Conservation (phyloP, 1,140 invertebrate species). For the Drosophila sproati region DNA sequence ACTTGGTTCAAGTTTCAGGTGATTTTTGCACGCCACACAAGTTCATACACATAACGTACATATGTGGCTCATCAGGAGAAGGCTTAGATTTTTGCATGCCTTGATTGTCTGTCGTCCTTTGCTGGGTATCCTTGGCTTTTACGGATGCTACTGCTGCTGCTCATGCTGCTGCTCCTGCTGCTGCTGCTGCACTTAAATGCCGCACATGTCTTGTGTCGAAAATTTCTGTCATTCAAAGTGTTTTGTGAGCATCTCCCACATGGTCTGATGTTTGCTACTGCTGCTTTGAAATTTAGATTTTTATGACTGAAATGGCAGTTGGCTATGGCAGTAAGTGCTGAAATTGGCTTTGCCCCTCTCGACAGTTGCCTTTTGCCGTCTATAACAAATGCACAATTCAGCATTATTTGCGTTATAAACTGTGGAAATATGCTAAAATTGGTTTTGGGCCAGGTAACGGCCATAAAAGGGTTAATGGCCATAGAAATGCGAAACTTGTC, state of each 20-base stretch:
- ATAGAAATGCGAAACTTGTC: constrained; percentile 79
- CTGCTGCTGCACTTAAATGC: constrained; percentile 72
- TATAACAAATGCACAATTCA: constrained; percentile 79
- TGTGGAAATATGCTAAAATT: constrained; percentile 74
- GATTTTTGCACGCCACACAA: constrained; percentile 58
- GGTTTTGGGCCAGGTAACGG: constrained; percentile 44
- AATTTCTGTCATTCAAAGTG: constrained; percentile 77
- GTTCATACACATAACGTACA: constrained; percentile 16
- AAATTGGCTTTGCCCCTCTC: constrained; percentile 61
- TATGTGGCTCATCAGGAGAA: constrained; percentile 53
- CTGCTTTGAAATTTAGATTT: constrained; percentile 82
- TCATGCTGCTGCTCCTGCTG: constrained; percentile 16
- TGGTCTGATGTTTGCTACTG: constrained; percentile 37
- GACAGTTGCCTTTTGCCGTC: constrained; percentile 54
- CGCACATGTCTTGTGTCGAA: constrained; percentile 74
- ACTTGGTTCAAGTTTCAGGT: constrained; percentile 60
- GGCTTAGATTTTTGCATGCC: constrained; percentile 79
- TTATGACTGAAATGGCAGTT: constrained; percentile 56
- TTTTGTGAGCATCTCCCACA: constrained; percentile 44
- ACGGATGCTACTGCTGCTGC: constrained; percentile 38
- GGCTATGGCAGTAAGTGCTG: constrained; percentile 51
- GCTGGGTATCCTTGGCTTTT: constrained; percentile 20
- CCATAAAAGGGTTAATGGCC: constrained; percentile 77
- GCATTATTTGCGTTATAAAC: constrained; percentile 77
- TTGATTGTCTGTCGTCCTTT: constrained; percentile 40